Conservation (phyloP, 2,113 vertebrate species). For the Aphyosemion australe region DNA sequence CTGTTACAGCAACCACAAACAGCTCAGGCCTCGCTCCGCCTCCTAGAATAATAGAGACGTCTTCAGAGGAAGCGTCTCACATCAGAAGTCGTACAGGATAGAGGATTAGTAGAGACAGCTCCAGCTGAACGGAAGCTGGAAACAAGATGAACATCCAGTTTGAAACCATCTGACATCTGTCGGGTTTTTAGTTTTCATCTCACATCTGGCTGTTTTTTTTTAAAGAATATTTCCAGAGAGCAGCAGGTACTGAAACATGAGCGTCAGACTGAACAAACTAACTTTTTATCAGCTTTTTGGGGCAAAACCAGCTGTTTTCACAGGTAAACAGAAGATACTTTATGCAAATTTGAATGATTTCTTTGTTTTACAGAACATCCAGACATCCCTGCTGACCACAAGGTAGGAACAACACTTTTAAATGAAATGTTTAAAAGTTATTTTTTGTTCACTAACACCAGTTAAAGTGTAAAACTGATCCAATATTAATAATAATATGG, state of each 20-base stretch:
- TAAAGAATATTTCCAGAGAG: background rate
- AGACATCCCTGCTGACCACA: background rate
- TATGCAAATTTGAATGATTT: background rate
- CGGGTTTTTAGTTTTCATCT: background rate
- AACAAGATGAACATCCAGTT: background rate
- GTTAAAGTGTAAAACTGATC: too few species aligned
- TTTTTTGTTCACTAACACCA: too few species aligned
- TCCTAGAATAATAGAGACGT: slow-evolving; percentile 5
- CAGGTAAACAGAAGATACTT: too few species aligned
- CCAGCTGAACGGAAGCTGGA: background rate
- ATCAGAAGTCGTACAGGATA: background rate
- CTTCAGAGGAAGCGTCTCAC: slow-evolving; percentile 47
- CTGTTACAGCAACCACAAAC: background rate
- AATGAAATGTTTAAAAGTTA: too few species aligned
- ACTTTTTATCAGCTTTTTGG: background rate
- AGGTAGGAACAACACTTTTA: background rate
- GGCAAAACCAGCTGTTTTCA: background rate
- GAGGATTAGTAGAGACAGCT: background rate
- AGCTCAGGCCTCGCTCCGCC: slow-evolving; percentile 19
- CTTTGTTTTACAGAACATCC: background rate
- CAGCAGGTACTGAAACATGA: slow-evolving; percentile 46
- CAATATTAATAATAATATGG: background rate
- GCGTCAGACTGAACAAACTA: background rate
- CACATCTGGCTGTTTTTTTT: background rate
- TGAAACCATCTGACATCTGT: background rate